Evolutionary conservation across 2,888 invertebrate species (phyloP), one percentile per base, ranked within the genome.

Genomic region (Sinohyriopsis cumingii): DNA sequence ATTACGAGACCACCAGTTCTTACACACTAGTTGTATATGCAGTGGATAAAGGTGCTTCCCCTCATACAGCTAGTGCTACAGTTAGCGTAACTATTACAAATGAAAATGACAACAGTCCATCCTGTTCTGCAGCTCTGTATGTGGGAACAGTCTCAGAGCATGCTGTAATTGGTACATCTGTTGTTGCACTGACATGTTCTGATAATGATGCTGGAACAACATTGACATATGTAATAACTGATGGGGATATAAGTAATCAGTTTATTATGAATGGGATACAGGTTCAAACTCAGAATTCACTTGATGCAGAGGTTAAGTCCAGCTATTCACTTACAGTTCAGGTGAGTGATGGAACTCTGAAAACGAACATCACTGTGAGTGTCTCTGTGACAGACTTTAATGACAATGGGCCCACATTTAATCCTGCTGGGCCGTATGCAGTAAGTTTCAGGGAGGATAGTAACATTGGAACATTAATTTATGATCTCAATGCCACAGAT

Each of bases 331-430:
- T 86, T 9, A 69, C 71, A 2, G 77, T 84, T 18, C 71, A 71
- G 33, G 84, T 78, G 1, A 71, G 77, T 0, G 85, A 85, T 65
- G 81, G 79, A 5, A 96, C 96, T 0, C 95, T 97, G 66, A 97
- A 96, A 91, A 95, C 97, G 89, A 97, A 97, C 91, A 95, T 97
- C 53, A 92, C 96, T 75, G 81, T 85, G 20, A 81, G 78, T 1
- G 75, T 86, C 1, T 69, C 63, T 12, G 78, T 86, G 0, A 69
- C 67, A 9, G 81, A 86, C 69, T 72, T 75, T 9, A 86, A 86
- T 73, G 86, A 86, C 69, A 80, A 80, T 57, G 64, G 73, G 4
- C 86, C 86, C 7, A 59, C 67, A 0, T 86, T 83, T 65, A 57
- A 64, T 5, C 80, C 79, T n/a, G 57, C 80, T n/a, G 72, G 77